Evolutionary conservation across 2,797 vertebrate genomes (phyloP), one percentile per base, ranked within the genome.

Genomic region (Cossypha heuglini): DNA sequence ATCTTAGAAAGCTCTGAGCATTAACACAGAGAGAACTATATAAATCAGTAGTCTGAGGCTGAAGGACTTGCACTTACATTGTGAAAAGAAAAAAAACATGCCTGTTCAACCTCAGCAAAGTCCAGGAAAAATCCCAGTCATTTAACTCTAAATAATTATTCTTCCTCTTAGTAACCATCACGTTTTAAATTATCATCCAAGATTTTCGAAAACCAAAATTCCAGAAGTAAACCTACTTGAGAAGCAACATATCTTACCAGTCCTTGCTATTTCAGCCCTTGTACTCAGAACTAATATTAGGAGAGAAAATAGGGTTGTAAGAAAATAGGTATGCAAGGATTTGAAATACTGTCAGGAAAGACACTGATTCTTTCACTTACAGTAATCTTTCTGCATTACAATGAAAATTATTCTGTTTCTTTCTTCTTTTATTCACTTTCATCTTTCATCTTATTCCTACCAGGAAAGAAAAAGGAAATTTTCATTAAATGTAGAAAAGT

Each of bases 171-270:
- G 29, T 57, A 66, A 46, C 7, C 1, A 3, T 26, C 9, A 22
- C 4, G 0, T 67, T 85, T 74, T 42, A 74, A 87, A 48, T 33
- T 42, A 31, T 48, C 7, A 31, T 45, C 7, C 42, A 85, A 37
- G 22, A 26, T 52, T 59, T 22, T 59, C 21, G 26, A 48, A 28
- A 78, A 51, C 5, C 55, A 37, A 74, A 62, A 51, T 28, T 68
- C 10, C 49, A 64, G 18, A 68, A 71, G 7, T 37, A 79, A 82
- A 52, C 5, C 3, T 51, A 6, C 18, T n/a, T 38, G 4, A 58
- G 14, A 2, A 15, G 5, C 8, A 77, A 2, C 0, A 5, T 43
- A 9, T 67, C 21, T 82, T 59, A 38, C 1, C 20, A 61, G 18
- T 16, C 17, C 38, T 85, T 72, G 11, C 5, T 67, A 5, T 46